These are phyloP conservation scores for Myodes glareolus DNA, from an alignment of 2,113 vertebrate species.

Conservation along the genomic window DNA sequence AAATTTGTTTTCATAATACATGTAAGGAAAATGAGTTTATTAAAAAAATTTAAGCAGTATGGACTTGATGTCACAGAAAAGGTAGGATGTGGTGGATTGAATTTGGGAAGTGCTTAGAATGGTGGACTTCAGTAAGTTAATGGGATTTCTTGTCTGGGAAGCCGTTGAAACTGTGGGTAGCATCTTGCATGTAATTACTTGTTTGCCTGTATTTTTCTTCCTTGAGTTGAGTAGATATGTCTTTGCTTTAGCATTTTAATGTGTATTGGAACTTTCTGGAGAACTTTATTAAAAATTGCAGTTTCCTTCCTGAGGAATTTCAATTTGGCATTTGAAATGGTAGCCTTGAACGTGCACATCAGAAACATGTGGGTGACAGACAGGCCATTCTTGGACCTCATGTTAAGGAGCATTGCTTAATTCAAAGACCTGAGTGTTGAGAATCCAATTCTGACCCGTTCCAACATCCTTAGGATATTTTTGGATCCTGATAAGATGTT, in stretches of 20 bases:
- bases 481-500: background rate
- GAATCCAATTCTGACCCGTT: background rate
- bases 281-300: conserved; percentile 10
- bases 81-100: background rate
- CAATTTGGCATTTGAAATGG: conserved; percentile 13
- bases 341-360: background rate
- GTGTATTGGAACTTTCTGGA: background rate
- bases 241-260: conserved; percentile 20
- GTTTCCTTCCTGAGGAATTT: background rate
- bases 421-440: background rate
- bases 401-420: background rate
- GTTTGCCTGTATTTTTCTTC: background rate
- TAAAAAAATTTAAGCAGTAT: conserved; percentile 7
- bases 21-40: conserved; percentile 28
- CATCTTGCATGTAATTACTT: background rate
- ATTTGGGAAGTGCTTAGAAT: background rate
- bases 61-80: background rate
- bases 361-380: background rate
- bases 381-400: background rate
- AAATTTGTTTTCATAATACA: conserved; percentile 42
- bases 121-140: background rate
- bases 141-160: background rate
- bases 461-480: background rate
- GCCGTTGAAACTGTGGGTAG: background rate
- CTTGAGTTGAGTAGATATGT: background rate